Evolutionary conservation across 2,888 invertebrate species (phyloP).

Genomic region (Stramonita haemastoma): DNA sequence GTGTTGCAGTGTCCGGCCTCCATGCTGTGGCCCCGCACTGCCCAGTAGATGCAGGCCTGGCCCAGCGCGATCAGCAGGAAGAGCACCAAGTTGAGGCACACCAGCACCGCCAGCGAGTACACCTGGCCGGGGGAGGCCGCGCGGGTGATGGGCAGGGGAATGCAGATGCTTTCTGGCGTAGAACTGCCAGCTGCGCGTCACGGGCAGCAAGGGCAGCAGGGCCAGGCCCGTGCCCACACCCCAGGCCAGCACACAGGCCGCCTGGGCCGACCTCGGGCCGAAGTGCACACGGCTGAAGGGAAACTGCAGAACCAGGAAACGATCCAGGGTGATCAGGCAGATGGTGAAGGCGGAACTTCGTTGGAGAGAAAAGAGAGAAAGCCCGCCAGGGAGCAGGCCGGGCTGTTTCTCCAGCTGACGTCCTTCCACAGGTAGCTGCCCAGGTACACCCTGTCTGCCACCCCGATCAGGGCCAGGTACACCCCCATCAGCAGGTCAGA

Average conservation of each 20-base stretch:
- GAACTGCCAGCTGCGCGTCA: conserved; percentile 60
- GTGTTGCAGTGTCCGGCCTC: not conserved
- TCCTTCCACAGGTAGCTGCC: conserved; percentile 7
- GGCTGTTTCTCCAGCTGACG: not conserved
- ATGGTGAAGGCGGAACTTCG: conserved; percentile 63
- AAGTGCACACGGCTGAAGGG: conserved; percentile 75
- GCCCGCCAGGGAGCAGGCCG: not conserved
- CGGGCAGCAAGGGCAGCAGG: conserved; percentile 65
- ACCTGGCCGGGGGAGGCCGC: conserved; percentile 73
- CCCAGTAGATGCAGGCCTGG: not conserved
- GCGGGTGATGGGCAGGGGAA: conserved; percentile 74
- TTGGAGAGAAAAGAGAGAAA: not conserved
- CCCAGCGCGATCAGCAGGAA: not conserved
- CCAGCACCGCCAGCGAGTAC: conserved; percentile 69
- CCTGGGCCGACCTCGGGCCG: conserved; percentile 55
- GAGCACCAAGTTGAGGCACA: not conserved
- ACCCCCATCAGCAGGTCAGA: conserved; percentile 9
- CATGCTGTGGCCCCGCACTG: conserved; percentile 42
- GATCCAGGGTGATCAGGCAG: conserved; percentile 1
- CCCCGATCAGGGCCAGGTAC: conserved; percentile 7
- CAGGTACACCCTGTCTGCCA: not conserved
- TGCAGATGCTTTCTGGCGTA: conserved; percentile 70
- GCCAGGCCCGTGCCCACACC: conserved; percentile 62
- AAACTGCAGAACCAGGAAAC: conserved; percentile 79
- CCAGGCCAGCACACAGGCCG: conserved; percentile 63